These are phyloP conservation scores for Ctenochaetus hawaiiensis DNA, from an alignment of 2,797 vertebrate genomes.

Conservation along the genomic window DNA sequence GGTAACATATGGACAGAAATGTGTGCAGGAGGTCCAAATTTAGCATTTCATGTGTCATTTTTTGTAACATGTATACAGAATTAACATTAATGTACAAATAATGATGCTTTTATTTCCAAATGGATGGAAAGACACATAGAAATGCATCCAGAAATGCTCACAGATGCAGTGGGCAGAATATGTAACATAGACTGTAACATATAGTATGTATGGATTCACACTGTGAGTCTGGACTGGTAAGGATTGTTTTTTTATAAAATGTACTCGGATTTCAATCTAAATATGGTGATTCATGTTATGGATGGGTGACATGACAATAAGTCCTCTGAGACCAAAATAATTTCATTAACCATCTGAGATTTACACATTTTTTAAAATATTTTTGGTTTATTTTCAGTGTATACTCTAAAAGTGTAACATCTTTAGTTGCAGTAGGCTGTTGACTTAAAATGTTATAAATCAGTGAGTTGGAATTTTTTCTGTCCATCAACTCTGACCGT, in stretches of 20 bases:
- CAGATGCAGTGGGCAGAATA: not conserved
- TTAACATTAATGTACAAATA: not conserved
- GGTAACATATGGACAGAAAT: constrained; percentile 47
- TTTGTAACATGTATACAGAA: constrained; percentile 1
- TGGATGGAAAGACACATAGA: not conserved
- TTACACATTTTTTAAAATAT: no score
- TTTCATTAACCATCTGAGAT: not conserved
- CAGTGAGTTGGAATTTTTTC: not conserved
- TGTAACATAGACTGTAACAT: not conserved
- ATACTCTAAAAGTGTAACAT: not conserved
- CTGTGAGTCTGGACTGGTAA: not conserved
- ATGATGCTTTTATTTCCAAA: constrained; percentile 14
- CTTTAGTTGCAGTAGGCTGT: not conserved
- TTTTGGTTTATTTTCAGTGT: not conserved
- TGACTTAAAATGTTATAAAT: not conserved
- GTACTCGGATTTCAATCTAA: not conserved
- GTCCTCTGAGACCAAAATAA: not conserved
- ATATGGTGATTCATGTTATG: not conserved
- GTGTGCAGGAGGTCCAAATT: constrained; percentile 11
- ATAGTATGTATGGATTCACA: not conserved
- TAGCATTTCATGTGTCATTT: constrained; percentile 11
- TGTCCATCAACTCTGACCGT: not conserved
- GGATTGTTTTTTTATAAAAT: not conserved
- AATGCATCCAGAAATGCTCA: not conserved
- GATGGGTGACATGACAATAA: not conserved